phyloP scores from a whole-genome alignment of 2,113 vertebrate genomes.

The Chloropsis cyanopogon region DNA sequence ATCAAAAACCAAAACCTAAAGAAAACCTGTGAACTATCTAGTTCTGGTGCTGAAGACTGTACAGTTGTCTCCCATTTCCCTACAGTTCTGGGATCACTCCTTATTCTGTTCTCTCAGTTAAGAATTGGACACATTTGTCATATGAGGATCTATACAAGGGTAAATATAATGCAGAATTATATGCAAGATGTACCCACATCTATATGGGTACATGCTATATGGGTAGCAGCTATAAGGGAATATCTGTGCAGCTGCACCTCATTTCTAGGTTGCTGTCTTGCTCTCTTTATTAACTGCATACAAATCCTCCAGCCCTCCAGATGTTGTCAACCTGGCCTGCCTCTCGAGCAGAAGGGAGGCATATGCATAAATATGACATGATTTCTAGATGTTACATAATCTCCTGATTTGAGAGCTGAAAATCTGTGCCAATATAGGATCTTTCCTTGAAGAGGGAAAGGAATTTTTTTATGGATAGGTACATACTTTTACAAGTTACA shows the following conservation, averaged over 20 bases:
- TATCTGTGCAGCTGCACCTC: not conserved
- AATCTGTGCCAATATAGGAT: not conserved
- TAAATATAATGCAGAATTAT: not conserved
- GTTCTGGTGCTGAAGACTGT: not conserved
- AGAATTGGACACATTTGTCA: rapidly evolving
- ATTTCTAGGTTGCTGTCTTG: not conserved
- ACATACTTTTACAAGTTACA: not conserved
- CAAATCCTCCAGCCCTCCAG: not conserved
- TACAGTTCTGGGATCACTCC: not conserved
- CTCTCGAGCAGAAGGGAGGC: not conserved
- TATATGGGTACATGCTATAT: not conserved
- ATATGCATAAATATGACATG: not conserved
- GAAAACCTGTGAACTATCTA: not conserved
- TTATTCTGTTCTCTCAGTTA: not conserved
- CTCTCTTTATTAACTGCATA: not conserved
- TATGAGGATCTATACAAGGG: not conserved
- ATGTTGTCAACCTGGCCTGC: not conserved
- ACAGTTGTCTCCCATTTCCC: not conserved
- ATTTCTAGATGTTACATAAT: not conserved
- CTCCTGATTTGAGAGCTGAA: not conserved
- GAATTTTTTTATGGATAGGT: not conserved
- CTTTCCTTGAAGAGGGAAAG: not conserved
- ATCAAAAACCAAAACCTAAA: not conserved
- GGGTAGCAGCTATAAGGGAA: not conserved
- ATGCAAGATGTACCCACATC: not conserved